Base-by-base conservation (phyloP, 2,888 invertebrate species). In the Aporophyla nigra region DNA sequence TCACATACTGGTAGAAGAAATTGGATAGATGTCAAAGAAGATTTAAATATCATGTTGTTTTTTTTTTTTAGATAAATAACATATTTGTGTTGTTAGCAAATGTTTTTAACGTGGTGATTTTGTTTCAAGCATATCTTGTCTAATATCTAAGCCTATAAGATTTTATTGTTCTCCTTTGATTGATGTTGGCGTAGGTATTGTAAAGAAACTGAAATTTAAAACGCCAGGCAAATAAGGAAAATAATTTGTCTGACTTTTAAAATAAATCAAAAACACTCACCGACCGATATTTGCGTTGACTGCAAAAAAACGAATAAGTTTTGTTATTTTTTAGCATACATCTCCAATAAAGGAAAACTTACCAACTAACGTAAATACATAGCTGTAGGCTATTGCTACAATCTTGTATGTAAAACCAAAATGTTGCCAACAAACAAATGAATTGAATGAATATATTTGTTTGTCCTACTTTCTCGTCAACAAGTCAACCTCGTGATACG, bases 391-490 rank as follows among this genome's bases (percentile, higher is more conserved):
- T 21, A 46, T 51, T 9, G 6, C 16, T 6, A 58, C 21, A 65
- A 24, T 58, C 2, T 46, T 63, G 6, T 73, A 77, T 14, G 51
- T 5, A 65, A 63, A 77, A 59, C 33, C 33, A 14, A 33, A 19
- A 24, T 21, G 24, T 51, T 2, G 9, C 54, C 27, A 49, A 73
- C 53, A 76, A 77, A 80, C 80, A 80, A 74, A 62, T 46, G 76
- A 58, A 58, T 73, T 51, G 72, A 63, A 58, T 12, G 43, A 80
- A 80, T 73, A 56, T 80, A 80, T 78, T 80, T 80, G 63, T 58
- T 73, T 53, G 63, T 58, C 56, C 74, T 16, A 63, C 62, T 73
- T 80, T 73, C 43, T 5, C n/a, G 77, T 80, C 81, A 77, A 77
- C 81, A 80, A 80, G 21, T 56, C 54, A 56, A 51, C 33, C 7